Evolutionary conservation across 2,113 vertebrate genomes (phyloP).

Genomic region (Narcine bancroftii): DNA sequence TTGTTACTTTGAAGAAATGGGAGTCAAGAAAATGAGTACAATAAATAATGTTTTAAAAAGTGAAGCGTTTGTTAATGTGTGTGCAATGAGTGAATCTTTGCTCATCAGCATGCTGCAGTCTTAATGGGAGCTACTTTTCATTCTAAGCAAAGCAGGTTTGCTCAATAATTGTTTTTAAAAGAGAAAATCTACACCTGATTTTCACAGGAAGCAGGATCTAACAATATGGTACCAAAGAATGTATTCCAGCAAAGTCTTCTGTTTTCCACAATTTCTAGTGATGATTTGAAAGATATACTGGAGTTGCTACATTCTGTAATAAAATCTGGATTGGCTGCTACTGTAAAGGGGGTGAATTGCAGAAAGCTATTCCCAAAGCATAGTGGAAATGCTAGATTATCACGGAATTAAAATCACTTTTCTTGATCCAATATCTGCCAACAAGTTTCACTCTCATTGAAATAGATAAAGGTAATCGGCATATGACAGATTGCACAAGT

Average conservation of each 20-base stretch:
- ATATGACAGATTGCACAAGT: background rate
- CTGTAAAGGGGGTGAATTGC: background rate
- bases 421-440: background rate
- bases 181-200: background rate
- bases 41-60: background rate
- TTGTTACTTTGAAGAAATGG: background rate
- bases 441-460: background rate
- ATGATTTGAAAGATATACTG: background rate
- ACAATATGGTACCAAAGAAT: background rate
- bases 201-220: background rate
- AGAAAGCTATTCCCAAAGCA: background rate
- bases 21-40: background rate
- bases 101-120: background rate
- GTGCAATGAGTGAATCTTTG: background rate
- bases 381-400: background rate
- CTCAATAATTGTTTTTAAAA: background rate
- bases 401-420: background rate
- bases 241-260: background rate
- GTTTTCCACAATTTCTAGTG: too few relatives aligned
- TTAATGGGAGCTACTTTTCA: background rate
- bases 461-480: background rate
- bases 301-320: background rate
- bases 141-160: background rate
- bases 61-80: background rate
- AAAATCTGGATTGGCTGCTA: background rate